Base-by-base conservation (phyloP, 2,888 invertebrate species). In the Entomobrya multifasciata region DNA sequence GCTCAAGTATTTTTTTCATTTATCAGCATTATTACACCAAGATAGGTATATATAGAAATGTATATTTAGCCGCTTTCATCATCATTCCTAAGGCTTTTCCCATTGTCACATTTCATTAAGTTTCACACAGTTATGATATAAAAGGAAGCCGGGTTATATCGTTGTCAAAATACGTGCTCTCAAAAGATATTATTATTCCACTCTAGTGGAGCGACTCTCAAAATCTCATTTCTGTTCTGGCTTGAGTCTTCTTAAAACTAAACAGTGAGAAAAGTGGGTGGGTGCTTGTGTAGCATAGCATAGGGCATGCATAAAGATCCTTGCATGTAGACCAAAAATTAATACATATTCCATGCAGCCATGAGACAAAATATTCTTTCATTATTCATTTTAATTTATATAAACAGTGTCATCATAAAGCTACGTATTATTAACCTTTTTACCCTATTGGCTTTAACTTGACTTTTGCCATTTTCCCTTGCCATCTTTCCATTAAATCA, bases 81-180 rank as follows among this genome's bases (percentile, higher is more conserved):
- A 65, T 65, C 49, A 72, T 25, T 55, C 65, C 65, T 62, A 65
- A 47, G 65, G 78, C 78, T 79, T 79, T 60, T 55, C 47, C 49
- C 65, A 79, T 79, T 79, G 78, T 80, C 80, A 80, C 70, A 70
- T 80, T 80, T 80, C 80, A 80, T 80, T 80, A 80, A 80, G 52
- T 80, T 80, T 80, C 70, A 22, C 41, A 65, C 52, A 79, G 65
- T 65, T 65, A 49, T 65, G 60, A 62, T 36, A 79, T 57, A 79
- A 65, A 41, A n/a, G n/a, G n/a, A 20, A 47, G 17, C 55, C 55
- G 20, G n/a, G 15, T 41, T 20, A 11, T 4, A 65, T 65, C 36
- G 6, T 11, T 1, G 22, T 17, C 17, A 13, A 65, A 62, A 30
- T 27, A 62, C 27, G 13, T n/a, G 65, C 17, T n/a, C 25, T n/a